These are phyloP conservation scores for Margaritifera margaritifera DNA, from an alignment of 2,888 invertebrate genomes.

Conservation along the genomic window DNA sequence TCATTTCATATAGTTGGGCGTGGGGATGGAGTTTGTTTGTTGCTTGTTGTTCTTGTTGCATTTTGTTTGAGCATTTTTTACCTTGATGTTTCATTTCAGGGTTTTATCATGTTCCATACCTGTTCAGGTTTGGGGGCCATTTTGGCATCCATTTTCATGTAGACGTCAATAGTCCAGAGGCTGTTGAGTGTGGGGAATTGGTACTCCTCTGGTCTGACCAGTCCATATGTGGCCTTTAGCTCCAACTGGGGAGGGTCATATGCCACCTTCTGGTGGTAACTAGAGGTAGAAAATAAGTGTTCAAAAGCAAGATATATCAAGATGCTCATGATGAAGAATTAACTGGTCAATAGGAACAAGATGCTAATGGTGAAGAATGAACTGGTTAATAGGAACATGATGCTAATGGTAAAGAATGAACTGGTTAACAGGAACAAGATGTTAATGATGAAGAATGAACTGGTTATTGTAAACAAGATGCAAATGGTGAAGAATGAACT, in stretches of 20 bases:
- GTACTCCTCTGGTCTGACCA: conserved; percentile 78
- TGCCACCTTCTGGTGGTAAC: conserved; percentile 79
- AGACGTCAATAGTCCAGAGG: conserved; percentile 75
- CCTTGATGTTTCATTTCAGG: neutral
- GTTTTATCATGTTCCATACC: conserved; percentile 7
- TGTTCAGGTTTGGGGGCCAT: conserved; percentile 52
- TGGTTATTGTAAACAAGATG: too few species aligned
- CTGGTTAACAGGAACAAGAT: neutral
- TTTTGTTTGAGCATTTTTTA: too few species aligned
- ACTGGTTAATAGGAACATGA: neutral
- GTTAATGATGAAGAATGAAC: neutral
- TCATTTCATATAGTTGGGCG: too few species aligned
- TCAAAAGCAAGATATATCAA: neutral
- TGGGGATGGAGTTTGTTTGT: too few species aligned
- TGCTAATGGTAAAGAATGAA: neutral
- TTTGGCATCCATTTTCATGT: conserved; percentile 66
- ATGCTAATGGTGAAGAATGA: neutral
- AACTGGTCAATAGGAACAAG: neutral
- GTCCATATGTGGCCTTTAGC: conserved; percentile 78
- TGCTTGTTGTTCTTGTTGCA: too few species aligned
- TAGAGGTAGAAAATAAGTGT: conserved; percentile 52
- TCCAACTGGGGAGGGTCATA: conserved; percentile 77
- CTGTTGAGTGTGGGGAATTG: conserved; percentile 75
- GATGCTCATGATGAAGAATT: neutral
- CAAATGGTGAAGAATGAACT: too few species aligned